Evolutionary conservation across 2,797 vertebrate genomes (phyloP), one percentile per base, ranked within the genome.

Genomic region (Myripristis jacobus): DNA sequence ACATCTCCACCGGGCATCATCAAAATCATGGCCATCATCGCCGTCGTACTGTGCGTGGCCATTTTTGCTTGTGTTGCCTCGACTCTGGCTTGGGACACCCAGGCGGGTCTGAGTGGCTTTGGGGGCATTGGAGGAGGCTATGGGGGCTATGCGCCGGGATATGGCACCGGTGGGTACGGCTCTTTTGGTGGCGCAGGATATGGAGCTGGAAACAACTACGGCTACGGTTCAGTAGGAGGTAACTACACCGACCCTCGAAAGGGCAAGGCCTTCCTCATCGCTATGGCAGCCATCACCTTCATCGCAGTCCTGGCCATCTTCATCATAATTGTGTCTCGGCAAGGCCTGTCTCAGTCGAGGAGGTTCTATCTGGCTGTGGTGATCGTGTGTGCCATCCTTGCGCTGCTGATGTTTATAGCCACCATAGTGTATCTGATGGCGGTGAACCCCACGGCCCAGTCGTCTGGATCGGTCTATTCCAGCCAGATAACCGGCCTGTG

Each of bases 41-140:
- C 84, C 58, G 86, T 96, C 0, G 84, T 98, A 16, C 73, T 96
- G 85, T 95, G 92, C 61, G 90, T 98, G 44, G 95, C 90, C 68
- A 94, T 97, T 36, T 98, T 98, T 52, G 96, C 95, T 19, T 97
- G 96, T 7, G 96, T 98, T 2, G 96, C 96, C 57, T 98, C 96
- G 68, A 97, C 96, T 0, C 90, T 98, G 70, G 94, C 96, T 12
- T 95, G 95, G 93, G 96, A 98, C 86, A 79, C 81, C 10, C 83
- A 94, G 83, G 48, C 90, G 0, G 92, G 84, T 15, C 46, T 92
- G 31, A 61, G 81, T 0, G 84, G 90, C 1, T 89, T 91, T 1
- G 95, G 95, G 19, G 94, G 94, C 2, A 18, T 88, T 0, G 90
- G 27, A 29, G 27, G 27, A 11, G 34, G 93, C 6, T 4, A 85